These are phyloP conservation scores for Brachionus koreanus DNA, from an alignment of 1,140 invertebrate species.

Conservation along the genomic window DNA sequence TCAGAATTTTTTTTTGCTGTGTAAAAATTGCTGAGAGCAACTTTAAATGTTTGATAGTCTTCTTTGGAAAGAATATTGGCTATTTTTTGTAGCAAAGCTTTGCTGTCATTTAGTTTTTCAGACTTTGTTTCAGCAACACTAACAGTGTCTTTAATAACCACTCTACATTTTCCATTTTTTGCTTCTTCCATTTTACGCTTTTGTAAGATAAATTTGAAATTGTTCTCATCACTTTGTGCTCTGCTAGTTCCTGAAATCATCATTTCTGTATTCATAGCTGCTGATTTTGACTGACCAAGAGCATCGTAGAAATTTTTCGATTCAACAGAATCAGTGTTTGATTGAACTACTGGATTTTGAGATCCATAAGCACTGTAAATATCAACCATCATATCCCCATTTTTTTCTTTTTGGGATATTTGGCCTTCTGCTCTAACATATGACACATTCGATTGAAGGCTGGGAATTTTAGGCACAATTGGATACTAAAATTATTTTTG, in stretches of 20 bases:
- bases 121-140: slow-evolving; percentile 11
- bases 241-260: neutral
- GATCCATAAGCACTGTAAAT: slow-evolving; percentile 6
- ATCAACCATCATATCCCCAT: slow-evolving; percentile 9
- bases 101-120: slow-evolving; percentile 38
- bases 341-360: neutral
- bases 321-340: neutral
- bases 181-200: slow-evolving; percentile 43
- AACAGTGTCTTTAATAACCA: slow-evolving; percentile 33
- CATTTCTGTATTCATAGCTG: neutral
- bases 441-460: slow-evolving; percentile 13
- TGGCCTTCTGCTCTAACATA: slow-evolving; percentile 2
- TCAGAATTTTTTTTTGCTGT: slow-evolving; percentile 29
- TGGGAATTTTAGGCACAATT: slow-evolving; percentile 20
- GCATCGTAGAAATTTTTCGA: slow-evolving; percentile 30
- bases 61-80: neutral
- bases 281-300: neutral
- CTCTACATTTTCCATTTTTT: slow-evolving; percentile 34
- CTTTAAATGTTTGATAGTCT: slow-evolving; percentile 37
- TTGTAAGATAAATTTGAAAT: slow-evolving; percentile 42
- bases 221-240: neutral
- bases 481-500: slow-evolving; percentile 1
- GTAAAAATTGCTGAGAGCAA: slow-evolving; percentile 43
- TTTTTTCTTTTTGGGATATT: neutral
- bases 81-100: slow-evolving; percentile 31